phyloP scores from a whole-genome alignment of 2,797 vertebrate species.

The Gymnothorax javanicus region DNA sequence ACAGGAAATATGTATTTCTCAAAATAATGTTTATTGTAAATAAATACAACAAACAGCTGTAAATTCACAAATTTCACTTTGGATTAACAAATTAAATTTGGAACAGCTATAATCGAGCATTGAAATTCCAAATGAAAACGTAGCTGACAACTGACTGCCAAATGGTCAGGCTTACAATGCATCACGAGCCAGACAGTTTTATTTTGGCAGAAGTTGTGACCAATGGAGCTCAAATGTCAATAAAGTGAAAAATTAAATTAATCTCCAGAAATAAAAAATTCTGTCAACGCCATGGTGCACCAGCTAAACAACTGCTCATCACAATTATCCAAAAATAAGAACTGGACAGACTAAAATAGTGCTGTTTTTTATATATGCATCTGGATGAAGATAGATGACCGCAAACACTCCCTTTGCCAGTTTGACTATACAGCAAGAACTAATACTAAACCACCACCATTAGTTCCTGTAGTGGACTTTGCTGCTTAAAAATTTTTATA shows the following conservation, averaged over 20 bases:
- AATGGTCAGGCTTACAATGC: not conserved
- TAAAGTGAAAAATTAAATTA: no score
- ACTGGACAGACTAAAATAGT: not conserved
- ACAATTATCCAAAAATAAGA: not conserved
- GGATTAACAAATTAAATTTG: not conserved
- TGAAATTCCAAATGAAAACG: not conserved
- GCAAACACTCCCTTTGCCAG: not conserved
- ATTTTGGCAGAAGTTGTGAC: not conserved
- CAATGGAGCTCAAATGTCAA: not conserved
- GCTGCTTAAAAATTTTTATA: not conserved
- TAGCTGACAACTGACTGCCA: not conserved
- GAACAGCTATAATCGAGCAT: not conserved
- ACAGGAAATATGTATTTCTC: not conserved
- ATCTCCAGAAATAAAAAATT: not conserved
- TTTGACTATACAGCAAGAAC: not conserved
- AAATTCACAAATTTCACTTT: not conserved
- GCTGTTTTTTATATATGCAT: not conserved
- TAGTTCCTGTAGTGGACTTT: not conserved
- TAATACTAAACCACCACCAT: not conserved
- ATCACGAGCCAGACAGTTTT: not conserved
- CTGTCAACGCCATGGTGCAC: not conserved
- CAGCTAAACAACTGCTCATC: not conserved
- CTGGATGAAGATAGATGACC: not conserved
- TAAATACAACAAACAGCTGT: not conserved
- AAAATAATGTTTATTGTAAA: conserved; percentile 7